Conservation (phyloP, 2,797 vertebrate genomes). For the Poeciliopsis gracilis region DNA sequence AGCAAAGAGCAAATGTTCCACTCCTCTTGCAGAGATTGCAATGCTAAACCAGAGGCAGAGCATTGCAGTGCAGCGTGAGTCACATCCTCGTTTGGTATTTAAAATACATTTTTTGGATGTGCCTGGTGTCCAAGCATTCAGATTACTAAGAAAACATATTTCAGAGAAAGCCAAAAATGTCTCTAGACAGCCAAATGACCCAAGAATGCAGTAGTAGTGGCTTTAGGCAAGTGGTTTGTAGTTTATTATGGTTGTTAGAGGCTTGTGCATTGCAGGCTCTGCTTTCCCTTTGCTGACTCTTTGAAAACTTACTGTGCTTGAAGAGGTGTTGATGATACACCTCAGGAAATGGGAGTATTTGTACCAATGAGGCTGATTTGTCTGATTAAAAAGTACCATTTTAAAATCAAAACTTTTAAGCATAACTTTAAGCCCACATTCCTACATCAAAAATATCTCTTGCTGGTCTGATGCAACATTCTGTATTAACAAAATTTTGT, state of each 20-base stretch:
- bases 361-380: not conserved
- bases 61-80: conserved; percentile 30
- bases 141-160: conserved; percentile 30
- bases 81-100: conserved; percentile 35
- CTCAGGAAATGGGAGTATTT: not conserved
- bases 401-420: not conserved
- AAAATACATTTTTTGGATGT: conserved; percentile 6
- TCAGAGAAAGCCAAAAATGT: conserved; percentile 32
- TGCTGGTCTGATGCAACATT: not conserved
- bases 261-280: not conserved
- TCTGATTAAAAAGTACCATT: not conserved
- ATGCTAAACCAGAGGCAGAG: conserved; percentile 25
- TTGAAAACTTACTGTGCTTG: not conserved
- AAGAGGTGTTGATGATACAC: not conserved
- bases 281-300: not conserved
- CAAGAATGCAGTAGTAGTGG: not conserved
- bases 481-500: not conserved
- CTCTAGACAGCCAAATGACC: not conserved
- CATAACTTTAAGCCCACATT: not conserved
- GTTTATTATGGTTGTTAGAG: not conserved
- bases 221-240: not conserved
- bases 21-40: conserved; percentile 23
- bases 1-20: conserved; percentile 31
- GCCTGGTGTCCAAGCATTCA: conserved; percentile 20
- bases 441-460: not conserved